These are phyloP conservation scores for Urosaurus nigricauda DNA, from an alignment of 2,797 vertebrate genomes.

Conservation along the genomic window DNA sequence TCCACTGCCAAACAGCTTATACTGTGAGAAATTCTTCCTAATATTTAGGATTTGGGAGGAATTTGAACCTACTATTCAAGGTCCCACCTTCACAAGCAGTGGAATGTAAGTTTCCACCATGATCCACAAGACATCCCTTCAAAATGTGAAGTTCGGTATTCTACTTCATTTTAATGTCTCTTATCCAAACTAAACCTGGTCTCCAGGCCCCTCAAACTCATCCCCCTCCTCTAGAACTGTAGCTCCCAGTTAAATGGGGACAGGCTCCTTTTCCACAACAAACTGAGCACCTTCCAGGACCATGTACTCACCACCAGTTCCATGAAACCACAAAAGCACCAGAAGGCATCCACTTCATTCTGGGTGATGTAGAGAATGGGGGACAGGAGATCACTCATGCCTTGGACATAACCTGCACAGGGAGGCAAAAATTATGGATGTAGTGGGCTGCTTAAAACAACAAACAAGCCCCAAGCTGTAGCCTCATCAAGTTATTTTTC, in stretches of 20 bases:
- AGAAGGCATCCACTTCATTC: constrained; percentile 94
- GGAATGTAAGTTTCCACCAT: background rate
- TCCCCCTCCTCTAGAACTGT: background rate
- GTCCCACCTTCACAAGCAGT: background rate
- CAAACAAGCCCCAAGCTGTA: background rate
- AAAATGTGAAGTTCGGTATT: background rate
- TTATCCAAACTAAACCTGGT: background rate
- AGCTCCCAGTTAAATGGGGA: no score
- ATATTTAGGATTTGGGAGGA: background rate
- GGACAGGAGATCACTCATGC: constrained; percentile 93
- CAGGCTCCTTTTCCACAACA: background rate
- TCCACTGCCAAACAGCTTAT: background rate
- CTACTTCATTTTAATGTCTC: background rate
- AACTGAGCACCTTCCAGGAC: background rate
- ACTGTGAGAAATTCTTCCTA: background rate
- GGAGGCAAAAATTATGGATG: constrained; percentile 11
- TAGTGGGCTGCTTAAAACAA: background rate
- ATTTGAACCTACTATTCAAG: background rate
- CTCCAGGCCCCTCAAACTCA: background rate
- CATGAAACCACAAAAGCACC: constrained; percentile 95
- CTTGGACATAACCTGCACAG: constrained; percentile 89
- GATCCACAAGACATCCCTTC: background rate
- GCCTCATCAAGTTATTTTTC: background rate
- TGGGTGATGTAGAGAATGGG: constrained; percentile 90
- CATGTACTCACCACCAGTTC: constrained; percentile 85